A percentile compares a stretch with the other conserved stretches of the same genome.
phyloP scores from a whole-genome alignment of 2,888 invertebrate species.

The Halocaridina rubra region DNA sequence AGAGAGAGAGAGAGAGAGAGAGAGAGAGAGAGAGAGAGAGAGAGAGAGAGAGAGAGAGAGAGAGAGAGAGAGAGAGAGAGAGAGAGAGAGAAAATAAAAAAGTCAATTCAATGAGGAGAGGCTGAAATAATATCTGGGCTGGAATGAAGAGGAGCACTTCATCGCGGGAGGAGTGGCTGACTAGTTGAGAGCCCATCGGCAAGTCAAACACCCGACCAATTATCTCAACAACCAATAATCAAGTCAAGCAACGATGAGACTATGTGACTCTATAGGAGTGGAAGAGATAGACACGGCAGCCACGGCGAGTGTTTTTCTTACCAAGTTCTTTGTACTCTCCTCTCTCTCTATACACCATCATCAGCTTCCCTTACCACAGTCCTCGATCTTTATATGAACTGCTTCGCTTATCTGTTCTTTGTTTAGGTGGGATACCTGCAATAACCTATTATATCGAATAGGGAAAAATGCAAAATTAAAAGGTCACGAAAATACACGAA shows the following conservation, averaged over 20 bases:
- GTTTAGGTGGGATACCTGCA: too few relatives aligned
- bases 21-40: not conserved
- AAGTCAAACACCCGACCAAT: constrained; percentile 46
- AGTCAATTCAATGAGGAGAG: not conserved
- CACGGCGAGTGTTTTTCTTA: too few relatives aligned
- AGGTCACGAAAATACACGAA: too few relatives aligned
- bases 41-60: not conserved
- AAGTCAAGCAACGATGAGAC: constrained; percentile 7
- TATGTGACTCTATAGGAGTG: too few relatives aligned
- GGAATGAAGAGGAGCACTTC: constrained; percentile 40
- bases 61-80: not conserved
- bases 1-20: not conserved
- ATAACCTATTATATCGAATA: too few relatives aligned
- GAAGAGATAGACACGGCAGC: too few relatives aligned
- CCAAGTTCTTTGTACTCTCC: too few relatives aligned
- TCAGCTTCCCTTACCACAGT: too few relatives aligned
- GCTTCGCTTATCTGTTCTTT: too few relatives aligned
- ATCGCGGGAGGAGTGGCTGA: not conserved
- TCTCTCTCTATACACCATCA: too few relatives aligned
- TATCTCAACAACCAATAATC: constrained; percentile 38
- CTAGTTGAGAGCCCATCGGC: not conserved
- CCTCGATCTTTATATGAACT: too few relatives aligned
- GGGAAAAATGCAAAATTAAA: too few relatives aligned
- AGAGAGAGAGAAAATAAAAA: not conserved
- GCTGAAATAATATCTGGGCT: constrained; percentile 5